Conservation (phyloP, 2,888 invertebrate genomes). For the Eupithecia vulgata region DNA sequence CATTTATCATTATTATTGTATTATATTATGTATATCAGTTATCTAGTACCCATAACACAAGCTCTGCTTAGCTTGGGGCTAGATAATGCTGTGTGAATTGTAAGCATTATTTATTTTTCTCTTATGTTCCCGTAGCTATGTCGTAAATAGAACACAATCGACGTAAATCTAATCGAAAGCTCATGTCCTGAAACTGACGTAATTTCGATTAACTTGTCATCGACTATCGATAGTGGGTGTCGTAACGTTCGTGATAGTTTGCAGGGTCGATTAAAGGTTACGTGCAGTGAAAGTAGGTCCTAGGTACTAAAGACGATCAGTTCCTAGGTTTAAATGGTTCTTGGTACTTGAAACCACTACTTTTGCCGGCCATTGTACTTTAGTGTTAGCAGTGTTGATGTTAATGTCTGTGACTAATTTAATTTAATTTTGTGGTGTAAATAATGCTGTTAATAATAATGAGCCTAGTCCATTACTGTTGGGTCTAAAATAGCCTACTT, state of each 20-base stretch:
- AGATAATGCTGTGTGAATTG: too few relatives aligned
- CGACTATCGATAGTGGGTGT: slow-evolving; percentile 43
- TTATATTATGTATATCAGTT: too few relatives aligned
- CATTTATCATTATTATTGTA: too few relatives aligned
- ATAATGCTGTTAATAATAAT: too few relatives aligned
- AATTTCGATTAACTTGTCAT: slow-evolving; percentile 35
- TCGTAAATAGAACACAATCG: neutral
- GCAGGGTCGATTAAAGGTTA: slow-evolving; percentile 73
- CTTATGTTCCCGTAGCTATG: neutral
- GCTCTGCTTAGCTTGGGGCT: too few relatives aligned
- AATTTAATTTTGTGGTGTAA: too few relatives aligned
- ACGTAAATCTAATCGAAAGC: neutral
- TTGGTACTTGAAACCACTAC: neutral
- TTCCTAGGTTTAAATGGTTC: slow-evolving; percentile 3
- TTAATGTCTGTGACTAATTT: too few relatives aligned
- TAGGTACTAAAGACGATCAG: slow-evolving; percentile 8
- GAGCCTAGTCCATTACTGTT: neutral
- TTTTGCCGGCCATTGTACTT: neutral
- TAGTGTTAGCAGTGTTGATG: too few relatives aligned
- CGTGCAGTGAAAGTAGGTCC: slow-evolving; percentile 62
- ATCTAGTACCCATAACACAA: too few relatives aligned
- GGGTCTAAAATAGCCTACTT: neutral
- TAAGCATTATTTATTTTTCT: too few relatives aligned
- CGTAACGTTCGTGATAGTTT: slow-evolving; percentile 65
- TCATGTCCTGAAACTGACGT: slow-evolving; percentile 19